phyloP scores from a whole-genome alignment of 2,797 vertebrate genomes.

The Naso thynnoides region DNA sequence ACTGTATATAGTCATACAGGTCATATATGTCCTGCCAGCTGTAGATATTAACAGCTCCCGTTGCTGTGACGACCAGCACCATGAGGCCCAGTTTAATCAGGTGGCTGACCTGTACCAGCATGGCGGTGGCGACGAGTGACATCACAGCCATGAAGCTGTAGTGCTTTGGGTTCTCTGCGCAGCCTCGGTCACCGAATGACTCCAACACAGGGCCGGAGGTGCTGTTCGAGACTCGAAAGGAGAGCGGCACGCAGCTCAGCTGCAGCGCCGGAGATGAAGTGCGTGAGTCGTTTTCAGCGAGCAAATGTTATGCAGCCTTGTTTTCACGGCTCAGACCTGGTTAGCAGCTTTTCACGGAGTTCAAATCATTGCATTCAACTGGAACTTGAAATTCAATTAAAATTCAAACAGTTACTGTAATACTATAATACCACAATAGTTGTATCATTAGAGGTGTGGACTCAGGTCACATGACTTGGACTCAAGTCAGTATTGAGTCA shows the following conservation, averaged over 20 bases:
- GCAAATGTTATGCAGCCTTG: background rate
- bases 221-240: constrained; percentile 74
- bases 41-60: constrained; percentile 90
- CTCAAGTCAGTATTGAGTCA: too few relatives aligned
- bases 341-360: background rate
- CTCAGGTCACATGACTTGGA: too few relatives aligned
- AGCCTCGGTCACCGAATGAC: constrained; percentile 75
- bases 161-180: constrained; percentile 91
- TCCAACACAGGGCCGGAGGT: constrained; percentile 64
- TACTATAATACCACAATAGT: too few relatives aligned
- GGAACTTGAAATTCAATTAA: background rate
- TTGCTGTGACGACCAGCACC: constrained; percentile 88
- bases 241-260: constrained; percentile 91
- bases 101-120: constrained; percentile 97
- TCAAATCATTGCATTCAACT: background rate
- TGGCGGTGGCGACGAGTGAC: constrained; percentile 91
- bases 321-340: too few relatives aligned
- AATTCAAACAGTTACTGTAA: background rate
- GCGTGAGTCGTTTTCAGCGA: background rate
- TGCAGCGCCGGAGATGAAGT: constrained; percentile 65
- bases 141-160: constrained; percentile 92
- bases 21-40: constrained; percentile 93
- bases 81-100: constrained; percentile 95
- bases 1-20: constrained; percentile 87
- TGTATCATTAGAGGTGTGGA: too few relatives aligned